Percentiles rank a stretch among this genome's conserved stretches.
These are phyloP conservation scores for Nesoenas mayeri DNA, from an alignment of 2,113 vertebrate genomes.

Conservation along the genomic window DNA sequence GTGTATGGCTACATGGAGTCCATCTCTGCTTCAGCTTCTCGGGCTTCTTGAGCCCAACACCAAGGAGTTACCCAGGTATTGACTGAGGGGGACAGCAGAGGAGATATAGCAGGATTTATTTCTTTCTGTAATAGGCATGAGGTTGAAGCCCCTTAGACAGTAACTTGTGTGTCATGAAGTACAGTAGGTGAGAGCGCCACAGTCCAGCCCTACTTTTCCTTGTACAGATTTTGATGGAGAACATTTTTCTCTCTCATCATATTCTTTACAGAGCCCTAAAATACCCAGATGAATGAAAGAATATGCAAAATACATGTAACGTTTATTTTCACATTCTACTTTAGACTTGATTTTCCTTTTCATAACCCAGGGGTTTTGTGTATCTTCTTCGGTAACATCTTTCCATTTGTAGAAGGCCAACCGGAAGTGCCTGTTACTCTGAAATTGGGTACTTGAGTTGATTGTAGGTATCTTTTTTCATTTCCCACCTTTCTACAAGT, in stretches of 20 bases:
- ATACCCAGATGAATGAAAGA: not conserved
- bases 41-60: not conserved
- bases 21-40: not conserved
- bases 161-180: not conserved
- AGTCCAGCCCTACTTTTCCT: not conserved
- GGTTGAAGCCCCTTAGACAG: not conserved
- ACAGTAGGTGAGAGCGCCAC: not conserved
- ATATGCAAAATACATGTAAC: not conserved
- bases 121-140: not conserved
- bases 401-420: not conserved
- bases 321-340: not conserved
- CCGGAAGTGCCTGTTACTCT: not conserved
- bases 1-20: not conserved
- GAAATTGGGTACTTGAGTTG: fast-evolving
- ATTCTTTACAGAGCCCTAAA: not conserved
- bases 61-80: not conserved
- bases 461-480: not conserved
- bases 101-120: not conserved
- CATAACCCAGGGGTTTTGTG: fast-evolving
- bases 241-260: fast-evolving
- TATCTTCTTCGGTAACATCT: not conserved
- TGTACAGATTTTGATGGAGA: not conserved
- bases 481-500: not conserved
- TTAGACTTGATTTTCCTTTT: not conserved
- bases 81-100: not conserved